phyloP scores from a whole-genome alignment of 1,140 invertebrate genomes.

The Meloidogyne exigua region DNA sequence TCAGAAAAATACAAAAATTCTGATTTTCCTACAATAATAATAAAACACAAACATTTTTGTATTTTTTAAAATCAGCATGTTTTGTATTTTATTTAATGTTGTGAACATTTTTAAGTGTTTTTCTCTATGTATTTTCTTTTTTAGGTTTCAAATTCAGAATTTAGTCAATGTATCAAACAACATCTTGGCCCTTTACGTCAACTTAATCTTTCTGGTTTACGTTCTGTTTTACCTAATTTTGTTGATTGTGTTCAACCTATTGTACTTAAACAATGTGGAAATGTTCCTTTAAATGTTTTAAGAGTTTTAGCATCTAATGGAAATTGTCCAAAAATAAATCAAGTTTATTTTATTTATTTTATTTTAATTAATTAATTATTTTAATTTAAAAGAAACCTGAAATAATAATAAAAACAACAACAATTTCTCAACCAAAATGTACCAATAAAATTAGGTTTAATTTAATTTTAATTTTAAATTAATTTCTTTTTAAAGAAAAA shows the following conservation, averaged over 20 bases:
- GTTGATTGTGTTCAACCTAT: constrained; percentile 59
- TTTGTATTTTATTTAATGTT: no score
- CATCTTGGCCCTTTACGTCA: constrained; percentile 59
- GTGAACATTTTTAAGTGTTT: no score
- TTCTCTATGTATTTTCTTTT: constrained; percentile 33
- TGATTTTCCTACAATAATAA: no score
- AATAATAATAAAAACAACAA: background rate
- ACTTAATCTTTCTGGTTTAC: constrained; percentile 50
- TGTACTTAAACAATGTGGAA: constrained; percentile 52
- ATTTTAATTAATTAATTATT: background rate
- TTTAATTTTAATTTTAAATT: background rate
- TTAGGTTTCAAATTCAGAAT: constrained; percentile 55
- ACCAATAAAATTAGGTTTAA: constrained; percentile 24
- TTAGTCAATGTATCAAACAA: constrained; percentile 55
- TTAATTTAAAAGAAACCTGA: background rate
- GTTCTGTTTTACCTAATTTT: constrained; percentile 55
- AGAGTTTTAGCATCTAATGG: constrained; percentile 52
- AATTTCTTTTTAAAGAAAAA: background rate
- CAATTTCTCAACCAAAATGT: constrained; percentile 20
- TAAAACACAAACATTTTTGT: no score
- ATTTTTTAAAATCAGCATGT: background rate
- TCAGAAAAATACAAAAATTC: no score
- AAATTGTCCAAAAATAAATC: constrained; percentile 39
- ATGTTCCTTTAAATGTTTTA: constrained; percentile 51
- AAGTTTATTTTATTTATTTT: background rate